Evolutionary conservation across 2,797 vertebrate species (phyloP), one percentile per base, ranked within the genome.

Genomic region (Catostomus latipinnis): DNA sequence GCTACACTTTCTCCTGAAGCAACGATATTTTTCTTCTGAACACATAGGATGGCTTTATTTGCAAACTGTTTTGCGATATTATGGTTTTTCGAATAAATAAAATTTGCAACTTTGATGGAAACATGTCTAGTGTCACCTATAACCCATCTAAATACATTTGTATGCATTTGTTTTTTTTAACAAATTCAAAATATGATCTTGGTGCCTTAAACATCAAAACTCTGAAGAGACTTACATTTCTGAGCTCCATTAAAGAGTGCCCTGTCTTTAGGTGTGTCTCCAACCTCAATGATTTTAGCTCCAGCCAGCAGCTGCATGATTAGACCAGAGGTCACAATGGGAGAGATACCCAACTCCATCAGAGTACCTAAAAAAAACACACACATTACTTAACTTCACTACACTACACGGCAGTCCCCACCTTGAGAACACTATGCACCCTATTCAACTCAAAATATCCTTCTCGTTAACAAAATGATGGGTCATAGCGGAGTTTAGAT

Each of bases 291-390:
- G 86, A 99, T 99, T 91, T 99, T 99, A 80, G 98, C 98, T 60
- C 98, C 98, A 85, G 98, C 98, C 91, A 99, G 90, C 80, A 99
- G 96, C 85, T 99, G 98, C 98, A 99, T 99, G 91, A 99, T 99
- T 73, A 99, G 96, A 52, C 98, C 98, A 2, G 98, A 99, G 60
- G 98, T 99, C 88, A 99, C 98, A 54, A 99, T 99, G 79, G 98
- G 98, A 62, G 97, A 99, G 91, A 99, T 99, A n/a, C 98, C 98
- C 83, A 99, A 87, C 86, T 99, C 98, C 98, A 99, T 99, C 90
- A 99, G 83, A 0, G 98, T 99, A 89, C 98, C 98, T 99, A 85
- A 7, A 85, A 7, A 22, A 82, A 22, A 46, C 8, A 70, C 6
- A 6, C 0, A 52, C 12, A 66, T 48, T 53, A 45, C 10, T 62